Conservation (phyloP, 2,113 vertebrate genomes). For the Falco punctatus region DNA sequence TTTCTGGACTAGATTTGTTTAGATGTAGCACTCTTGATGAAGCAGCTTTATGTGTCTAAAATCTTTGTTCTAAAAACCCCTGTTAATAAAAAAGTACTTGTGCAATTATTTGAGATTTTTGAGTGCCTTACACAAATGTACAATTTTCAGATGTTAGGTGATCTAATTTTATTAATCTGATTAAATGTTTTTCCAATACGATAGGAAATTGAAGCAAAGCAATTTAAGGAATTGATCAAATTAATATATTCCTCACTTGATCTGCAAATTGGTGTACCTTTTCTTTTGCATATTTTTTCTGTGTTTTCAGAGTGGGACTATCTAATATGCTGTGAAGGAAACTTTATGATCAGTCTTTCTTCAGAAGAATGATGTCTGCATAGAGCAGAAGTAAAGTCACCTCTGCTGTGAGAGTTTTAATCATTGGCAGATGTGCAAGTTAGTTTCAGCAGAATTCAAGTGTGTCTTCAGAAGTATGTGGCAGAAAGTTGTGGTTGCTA, state of each 20-base stretch:
- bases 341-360: background rate
- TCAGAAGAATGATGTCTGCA: background rate
- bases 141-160: background rate
- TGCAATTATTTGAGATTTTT: background rate
- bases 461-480: background rate
- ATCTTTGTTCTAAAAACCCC: background rate
- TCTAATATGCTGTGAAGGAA: background rate
- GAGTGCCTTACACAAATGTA: background rate
- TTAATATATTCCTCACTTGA: background rate
- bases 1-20: background rate
- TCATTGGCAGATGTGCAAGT: background rate
- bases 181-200: background rate
- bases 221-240: background rate
- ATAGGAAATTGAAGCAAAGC: background rate
- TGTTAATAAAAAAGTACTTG: background rate
- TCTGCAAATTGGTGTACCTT: background rate
- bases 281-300: background rate
- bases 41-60: background rate
- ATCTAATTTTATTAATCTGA: background rate
- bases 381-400: background rate
- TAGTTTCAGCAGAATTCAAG: background rate
- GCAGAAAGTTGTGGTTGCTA: background rate
- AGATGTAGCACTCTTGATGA: background rate
- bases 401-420: background rate
- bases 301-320: background rate